Evolutionary conservation across 2,113 vertebrate genomes (phyloP).

Genomic region (Axis porcinus): DNA sequence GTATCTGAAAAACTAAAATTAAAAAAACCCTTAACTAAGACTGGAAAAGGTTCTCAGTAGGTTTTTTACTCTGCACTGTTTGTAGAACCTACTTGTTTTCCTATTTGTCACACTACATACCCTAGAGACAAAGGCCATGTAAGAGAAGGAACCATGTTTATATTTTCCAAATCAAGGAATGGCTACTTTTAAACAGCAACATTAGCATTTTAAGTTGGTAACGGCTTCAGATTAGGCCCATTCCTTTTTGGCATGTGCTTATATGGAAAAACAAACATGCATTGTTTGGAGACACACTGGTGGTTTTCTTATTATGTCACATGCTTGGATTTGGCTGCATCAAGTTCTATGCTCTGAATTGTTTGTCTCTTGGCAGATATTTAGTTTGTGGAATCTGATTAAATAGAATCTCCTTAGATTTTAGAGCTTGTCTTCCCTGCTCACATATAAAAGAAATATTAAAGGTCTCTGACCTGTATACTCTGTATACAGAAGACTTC

Average conservation of each 20-base stretch:
- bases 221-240: neutral
- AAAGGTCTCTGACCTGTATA: neutral
- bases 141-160: neutral
- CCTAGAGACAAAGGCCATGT: neutral
- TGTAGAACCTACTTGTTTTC: neutral
- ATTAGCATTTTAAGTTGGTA: neutral
- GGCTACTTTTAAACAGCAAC: neutral
- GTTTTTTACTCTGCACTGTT: neutral
- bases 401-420: neutral
- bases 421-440: constrained; percentile 1
- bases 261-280: neutral
- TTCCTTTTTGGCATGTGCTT: neutral
- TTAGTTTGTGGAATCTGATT: neutral
- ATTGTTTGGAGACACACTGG: neutral
- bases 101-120: neutral
- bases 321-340: neutral
- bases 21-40: neutral
- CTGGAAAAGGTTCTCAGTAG: neutral
- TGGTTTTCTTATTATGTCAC: neutral
- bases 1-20: neutral
- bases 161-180: neutral
- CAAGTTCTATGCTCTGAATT: neutral
- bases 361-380: neutral
- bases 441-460: neutral
- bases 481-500: neutral